Evolutionary conservation across 2,888 invertebrate species (phyloP).

Genomic region (Rhingia campestris): DNA sequence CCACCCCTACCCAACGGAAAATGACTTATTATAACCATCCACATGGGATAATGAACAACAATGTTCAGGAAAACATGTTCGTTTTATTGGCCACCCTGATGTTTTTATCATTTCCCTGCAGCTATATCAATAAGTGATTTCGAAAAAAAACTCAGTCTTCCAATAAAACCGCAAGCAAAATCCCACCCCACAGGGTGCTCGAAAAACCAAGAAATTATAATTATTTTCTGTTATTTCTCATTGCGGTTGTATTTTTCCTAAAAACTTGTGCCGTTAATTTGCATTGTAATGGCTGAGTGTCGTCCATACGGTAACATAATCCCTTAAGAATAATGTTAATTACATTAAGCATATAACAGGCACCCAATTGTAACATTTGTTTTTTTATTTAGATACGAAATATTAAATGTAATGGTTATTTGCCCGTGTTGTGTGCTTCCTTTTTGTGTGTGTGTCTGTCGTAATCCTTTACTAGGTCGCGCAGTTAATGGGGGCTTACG

Average conservation of each 20-base stretch:
- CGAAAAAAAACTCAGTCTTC: constrained; percentile 19
- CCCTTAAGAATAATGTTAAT: constrained; percentile 57
- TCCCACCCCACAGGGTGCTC: constrained; percentile 29
- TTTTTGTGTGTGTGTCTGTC: constrained; percentile 1
- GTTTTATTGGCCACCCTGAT: constrained; percentile 41
- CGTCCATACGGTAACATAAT: constrained; percentile 27
- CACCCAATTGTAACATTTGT: constrained; percentile 7
- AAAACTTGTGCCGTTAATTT: constrained; percentile 43
- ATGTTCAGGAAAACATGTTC: constrained; percentile 21
- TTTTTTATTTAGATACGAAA: constrained; percentile 5
- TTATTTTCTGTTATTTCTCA: constrained; percentile 5
- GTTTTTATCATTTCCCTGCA: constrained; percentile 42
- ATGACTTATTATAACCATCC: neutral
- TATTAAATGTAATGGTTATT: constrained; percentile 44
- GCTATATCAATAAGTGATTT: constrained; percentile 54
- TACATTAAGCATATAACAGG: constrained; percentile 37
- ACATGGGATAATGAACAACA: constrained; percentile 26
- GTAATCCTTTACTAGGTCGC: neutral
- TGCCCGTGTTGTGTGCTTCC: constrained; percentile 10
- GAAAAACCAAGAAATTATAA: constrained; percentile 20
- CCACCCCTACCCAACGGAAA: no score
- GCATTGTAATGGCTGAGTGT: constrained; percentile 24
- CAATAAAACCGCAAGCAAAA: constrained; percentile 30
- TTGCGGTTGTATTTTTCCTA: neutral
- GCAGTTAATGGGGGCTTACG: no score